These are phyloP conservation scores for Epinotia nisella DNA, from an alignment of 2,888 invertebrate species.

Conservation along the genomic window DNA sequence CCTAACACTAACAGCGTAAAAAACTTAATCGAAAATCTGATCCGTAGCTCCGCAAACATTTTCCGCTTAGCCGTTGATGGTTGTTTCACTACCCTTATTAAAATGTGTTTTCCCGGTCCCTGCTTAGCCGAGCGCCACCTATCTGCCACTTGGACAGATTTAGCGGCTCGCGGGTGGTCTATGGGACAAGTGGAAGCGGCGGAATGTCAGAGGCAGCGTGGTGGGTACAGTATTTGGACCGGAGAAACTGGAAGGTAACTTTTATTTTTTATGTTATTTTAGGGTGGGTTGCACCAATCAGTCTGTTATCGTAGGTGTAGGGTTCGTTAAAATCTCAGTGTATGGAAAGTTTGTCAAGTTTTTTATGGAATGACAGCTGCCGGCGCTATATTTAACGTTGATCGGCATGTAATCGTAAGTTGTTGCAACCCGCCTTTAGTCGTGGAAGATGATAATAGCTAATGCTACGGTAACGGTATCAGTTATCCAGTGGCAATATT, in stretches of 20 bases:
- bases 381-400: too few species aligned
- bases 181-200: slow-evolving; percentile 10
- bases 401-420: too few species aligned
- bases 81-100: slow-evolving; percentile 63
- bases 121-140: slow-evolving; percentile 74
- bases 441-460: too few species aligned
- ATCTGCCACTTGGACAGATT: slow-evolving; percentile 76
- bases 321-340: too few species aligned
- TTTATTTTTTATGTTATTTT: background rate
- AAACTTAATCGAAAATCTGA: slow-evolving; percentile 32
- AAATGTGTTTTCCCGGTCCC: slow-evolving; percentile 74
- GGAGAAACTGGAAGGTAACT: background rate
- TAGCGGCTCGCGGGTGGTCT: slow-evolving; percentile 57
- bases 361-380: too few species aligned
- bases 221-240: background rate
- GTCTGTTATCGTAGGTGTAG: too few species aligned
- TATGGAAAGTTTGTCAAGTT: too few species aligned
- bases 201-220: background rate
- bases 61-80: slow-evolving; percentile 43
- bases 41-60: slow-evolving; percentile 44
- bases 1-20: slow-evolving; percentile 10
- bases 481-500: too few species aligned
- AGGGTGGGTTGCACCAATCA: too few species aligned
- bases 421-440: too few species aligned
- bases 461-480: too few species aligned